phyloP scores from a whole-genome alignment of 92 coral and sea anemone species.

The Phymanthus crucifer region DNA sequence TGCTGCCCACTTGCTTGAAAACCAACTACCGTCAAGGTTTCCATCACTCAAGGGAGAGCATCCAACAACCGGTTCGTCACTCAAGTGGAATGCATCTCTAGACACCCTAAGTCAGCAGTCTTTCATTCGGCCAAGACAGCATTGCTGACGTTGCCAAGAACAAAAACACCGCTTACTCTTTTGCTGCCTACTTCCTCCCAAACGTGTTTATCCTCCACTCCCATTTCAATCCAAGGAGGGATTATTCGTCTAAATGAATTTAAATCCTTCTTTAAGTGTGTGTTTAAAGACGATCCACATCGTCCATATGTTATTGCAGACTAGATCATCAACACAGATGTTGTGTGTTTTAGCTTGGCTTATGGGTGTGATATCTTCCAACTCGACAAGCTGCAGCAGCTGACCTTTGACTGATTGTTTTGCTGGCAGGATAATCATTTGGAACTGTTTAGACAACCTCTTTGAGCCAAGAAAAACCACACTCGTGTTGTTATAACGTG shows the following conservation, averaged over 20 bases:
- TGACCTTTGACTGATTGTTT: constrained; percentile 27
- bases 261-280: constrained; percentile 20
- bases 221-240: not conserved
- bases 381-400: constrained; percentile 21
- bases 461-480: not conserved
- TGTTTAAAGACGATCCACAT: constrained; percentile 15
- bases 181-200: not conserved
- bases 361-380: constrained; percentile 23
- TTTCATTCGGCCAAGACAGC: too few relatives aligned
- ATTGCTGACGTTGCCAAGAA: not conserved
- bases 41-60: not conserved
- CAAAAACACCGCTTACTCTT: not conserved
- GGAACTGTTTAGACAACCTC: constrained; percentile 5
- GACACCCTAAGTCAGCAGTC: not conserved
- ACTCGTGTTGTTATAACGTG: not conserved
- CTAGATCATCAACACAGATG: constrained; percentile 31
- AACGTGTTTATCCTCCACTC: constrained; percentile 19
- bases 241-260: constrained; percentile 21
- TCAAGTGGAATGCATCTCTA: not conserved
- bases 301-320: constrained; percentile 28
- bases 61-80: not conserved
- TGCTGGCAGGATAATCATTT: not conserved
- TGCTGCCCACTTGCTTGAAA: too few relatives aligned
- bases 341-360: constrained; percentile 32
- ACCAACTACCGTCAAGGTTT: not conserved